These are phyloP conservation scores for Cheilinus undulatus DNA, from an alignment of 2,113 vertebrate species.

Conservation along the genomic window DNA sequence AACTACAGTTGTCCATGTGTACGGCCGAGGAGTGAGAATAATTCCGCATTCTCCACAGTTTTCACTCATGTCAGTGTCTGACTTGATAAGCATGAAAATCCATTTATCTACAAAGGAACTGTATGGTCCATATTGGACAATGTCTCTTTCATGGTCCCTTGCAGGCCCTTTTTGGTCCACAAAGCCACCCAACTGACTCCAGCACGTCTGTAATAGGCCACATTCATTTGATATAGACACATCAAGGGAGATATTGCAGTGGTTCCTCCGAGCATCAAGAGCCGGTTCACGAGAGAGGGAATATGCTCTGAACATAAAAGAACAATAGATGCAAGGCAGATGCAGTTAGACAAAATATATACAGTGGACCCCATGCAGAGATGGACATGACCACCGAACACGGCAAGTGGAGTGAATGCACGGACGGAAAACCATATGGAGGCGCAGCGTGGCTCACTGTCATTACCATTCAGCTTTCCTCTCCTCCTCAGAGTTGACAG, in stretches of 20 bases:
- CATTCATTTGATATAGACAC: conserved; percentile 76
- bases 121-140: conserved; percentile 73
- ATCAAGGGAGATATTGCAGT: conserved; percentile 72
- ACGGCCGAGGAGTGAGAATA: conserved; percentile 58
- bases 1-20: conserved; percentile 64
- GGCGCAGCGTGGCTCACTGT: conserved; percentile 21
- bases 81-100: conserved; percentile 80
- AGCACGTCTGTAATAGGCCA: conserved; percentile 65
- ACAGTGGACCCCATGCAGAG: conserved; percentile 16
- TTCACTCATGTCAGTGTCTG: conserved; percentile 77
- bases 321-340: conserved; percentile 63
- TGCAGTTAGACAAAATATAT: conserved; percentile 26
- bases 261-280: conserved; percentile 59
- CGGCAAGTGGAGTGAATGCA: not conserved
- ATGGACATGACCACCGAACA: conserved; percentile 13
- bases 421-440: conserved; percentile 7
- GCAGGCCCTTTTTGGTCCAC: conserved; percentile 60
- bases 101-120: conserved; percentile 80
- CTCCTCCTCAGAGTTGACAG: conserved; percentile 1
- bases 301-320: conserved; percentile 72
- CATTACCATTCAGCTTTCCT: conserved; percentile 33
- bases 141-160: conserved; percentile 78
- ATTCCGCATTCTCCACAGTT: conserved; percentile 82
- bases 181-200: conserved; percentile 78
- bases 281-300: conserved; percentile 54